Evolutionary conservation across 1,140 invertebrate species (phyloP), one percentile per base, ranked within the genome.

Genomic region (Camponotus pennsylvanicus): DNA sequence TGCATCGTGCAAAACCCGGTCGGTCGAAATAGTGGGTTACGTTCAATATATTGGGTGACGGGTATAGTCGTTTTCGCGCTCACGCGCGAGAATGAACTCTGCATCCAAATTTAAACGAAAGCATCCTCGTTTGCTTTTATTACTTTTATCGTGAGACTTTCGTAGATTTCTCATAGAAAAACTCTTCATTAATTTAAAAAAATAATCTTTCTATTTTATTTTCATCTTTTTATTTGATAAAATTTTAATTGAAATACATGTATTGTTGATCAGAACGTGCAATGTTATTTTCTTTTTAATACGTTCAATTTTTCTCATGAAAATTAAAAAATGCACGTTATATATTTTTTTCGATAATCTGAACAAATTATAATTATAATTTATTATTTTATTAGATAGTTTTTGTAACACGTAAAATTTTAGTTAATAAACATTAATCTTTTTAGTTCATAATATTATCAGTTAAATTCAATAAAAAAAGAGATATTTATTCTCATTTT

Each of bases 21-120:
- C 21, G 21, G 77, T 57, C 78, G 64, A 80, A 80, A 70, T 80
- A 70, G 37, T 21, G 66, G 15, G 34, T 57, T 70, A 52, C 78
- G 6, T 70, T 45, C 49, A 52, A 52, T 80, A 18, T n/a, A 42
- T 55, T 37, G 63, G n/a, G 27, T 42, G 42, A 15, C 59, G 15
- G n/a, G n/a, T 79, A 15, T 52, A 52, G 59, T 32, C 45, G 37
- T 57, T 80, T 70, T 52, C 21, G n/a, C 49, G n/a, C 45, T 21
- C 40, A 40, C 18, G 70, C 52, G 66, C 49, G 27, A 59, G 15
- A 79, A 79, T 40, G 34, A 69, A 42, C 49, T 69, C 64, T 18
- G 63, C n/a, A 66, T 57, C 37, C 37, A 11, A 42, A 59, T 70
- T 57, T 40, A 80, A 80, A 57, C n/a, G 27, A 69, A 70, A 42